These are phyloP conservation scores for Taphrorychus bicolor DNA, from an alignment of 2,888 invertebrate species.

Conservation along the genomic window DNA sequence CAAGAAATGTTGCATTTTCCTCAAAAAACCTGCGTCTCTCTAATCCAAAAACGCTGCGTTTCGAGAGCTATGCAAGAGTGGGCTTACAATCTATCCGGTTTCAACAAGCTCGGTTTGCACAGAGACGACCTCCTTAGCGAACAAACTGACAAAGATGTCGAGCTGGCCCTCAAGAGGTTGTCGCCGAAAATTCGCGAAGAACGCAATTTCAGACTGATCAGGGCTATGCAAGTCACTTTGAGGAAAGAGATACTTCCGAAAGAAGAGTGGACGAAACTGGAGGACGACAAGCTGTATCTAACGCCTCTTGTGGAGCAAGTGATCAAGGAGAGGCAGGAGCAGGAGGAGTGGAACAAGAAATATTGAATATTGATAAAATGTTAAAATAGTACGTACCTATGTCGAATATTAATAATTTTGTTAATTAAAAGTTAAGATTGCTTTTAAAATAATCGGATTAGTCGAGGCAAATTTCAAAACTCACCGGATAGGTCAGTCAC, in stretches of 20 bases:
- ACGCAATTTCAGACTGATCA: constrained; percentile 1
- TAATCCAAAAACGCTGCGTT: constrained; percentile 2
- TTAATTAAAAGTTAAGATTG: too few species aligned
- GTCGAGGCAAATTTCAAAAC: too few species aligned
- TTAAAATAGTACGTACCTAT: too few species aligned
- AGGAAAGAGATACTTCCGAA: constrained; percentile 16
- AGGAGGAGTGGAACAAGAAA: constrained; percentile 17
- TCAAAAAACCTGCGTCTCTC: background rate
- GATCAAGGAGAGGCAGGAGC: constrained; percentile 3
- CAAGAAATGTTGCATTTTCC: background rate
- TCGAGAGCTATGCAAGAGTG: constrained; percentile 6
- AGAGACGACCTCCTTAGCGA: constrained; percentile 18
- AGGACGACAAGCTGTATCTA: constrained; percentile 18
- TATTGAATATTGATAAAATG: too few species aligned
- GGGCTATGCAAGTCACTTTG: constrained; percentile 11
- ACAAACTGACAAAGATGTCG: background rate
- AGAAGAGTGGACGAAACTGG: constrained; percentile 9
- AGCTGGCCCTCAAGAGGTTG: constrained; percentile 7
- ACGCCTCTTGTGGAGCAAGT: constrained; percentile 10
- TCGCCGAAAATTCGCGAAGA: background rate
- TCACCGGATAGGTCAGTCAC: too few species aligned
- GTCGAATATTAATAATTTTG: too few species aligned
- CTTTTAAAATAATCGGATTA: too few species aligned
- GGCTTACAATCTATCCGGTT: constrained; percentile 20
- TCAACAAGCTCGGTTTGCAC: constrained; percentile 13